phyloP scores from a whole-genome alignment of 2,888 invertebrate species.

The Odontomyia ornata region DNA sequence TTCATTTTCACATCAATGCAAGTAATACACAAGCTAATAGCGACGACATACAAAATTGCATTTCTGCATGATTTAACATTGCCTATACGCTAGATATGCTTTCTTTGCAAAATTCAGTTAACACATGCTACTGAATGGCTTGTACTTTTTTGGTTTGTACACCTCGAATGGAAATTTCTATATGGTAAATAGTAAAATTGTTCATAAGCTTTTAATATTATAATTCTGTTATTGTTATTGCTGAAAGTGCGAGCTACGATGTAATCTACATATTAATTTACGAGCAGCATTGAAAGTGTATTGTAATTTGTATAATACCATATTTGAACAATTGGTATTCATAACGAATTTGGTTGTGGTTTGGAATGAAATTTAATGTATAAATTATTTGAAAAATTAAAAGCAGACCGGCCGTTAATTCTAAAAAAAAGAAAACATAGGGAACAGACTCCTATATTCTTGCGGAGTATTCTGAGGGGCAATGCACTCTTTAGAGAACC shows the following conservation, averaged over 20 bases:
- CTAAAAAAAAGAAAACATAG: too few relatives aligned
- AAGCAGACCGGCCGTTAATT: too few relatives aligned
- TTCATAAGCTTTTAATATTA: not conserved
- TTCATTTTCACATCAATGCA: not conserved
- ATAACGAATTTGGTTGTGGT: too few relatives aligned
- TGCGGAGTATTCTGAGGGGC: too few relatives aligned
- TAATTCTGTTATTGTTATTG: not conserved
- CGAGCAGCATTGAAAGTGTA: too few relatives aligned
- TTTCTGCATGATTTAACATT: conserved; percentile 19
- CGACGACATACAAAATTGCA: not conserved
- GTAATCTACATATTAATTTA: not conserved
- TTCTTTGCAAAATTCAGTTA: conserved; percentile 26
- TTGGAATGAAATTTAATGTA: too few relatives aligned
- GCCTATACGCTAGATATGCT: not conserved
- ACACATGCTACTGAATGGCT: not conserved
- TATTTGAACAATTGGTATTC: too few relatives aligned
- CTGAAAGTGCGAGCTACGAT: not conserved
- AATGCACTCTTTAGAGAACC: too few relatives aligned
- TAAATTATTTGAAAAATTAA: too few relatives aligned
- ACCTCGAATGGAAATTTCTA: not conserved
- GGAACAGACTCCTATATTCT: too few relatives aligned
- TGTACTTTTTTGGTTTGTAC: not conserved
- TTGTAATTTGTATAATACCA: too few relatives aligned
- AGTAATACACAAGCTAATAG: not conserved
- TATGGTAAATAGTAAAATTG: not conserved